phyloP scores from a whole-genome alignment of 2,888 invertebrate genomes.

The Dexiosoma caninum region DNA sequence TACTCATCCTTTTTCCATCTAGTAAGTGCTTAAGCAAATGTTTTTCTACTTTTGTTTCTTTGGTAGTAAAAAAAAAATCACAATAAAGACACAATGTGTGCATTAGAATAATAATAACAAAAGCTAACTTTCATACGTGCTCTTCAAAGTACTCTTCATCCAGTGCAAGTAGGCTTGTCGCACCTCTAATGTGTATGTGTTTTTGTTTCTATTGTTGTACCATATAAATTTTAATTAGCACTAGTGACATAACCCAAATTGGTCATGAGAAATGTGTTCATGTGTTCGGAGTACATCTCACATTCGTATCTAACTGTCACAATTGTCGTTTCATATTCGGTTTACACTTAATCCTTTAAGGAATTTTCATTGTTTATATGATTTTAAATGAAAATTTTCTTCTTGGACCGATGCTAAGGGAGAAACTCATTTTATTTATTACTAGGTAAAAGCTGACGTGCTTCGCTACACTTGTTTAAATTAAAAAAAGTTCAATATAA shows the following conservation, averaged over 20 bases:
- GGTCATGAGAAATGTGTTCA: slow-evolving; percentile 5
- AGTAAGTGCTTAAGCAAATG: slow-evolving; percentile 28
- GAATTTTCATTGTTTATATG: background rate
- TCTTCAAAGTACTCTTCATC: slow-evolving; percentile 9
- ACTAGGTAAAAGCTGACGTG: too few species aligned
- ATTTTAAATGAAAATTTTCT: too few species aligned
- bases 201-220: too few species aligned
- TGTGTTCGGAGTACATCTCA: background rate
- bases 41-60: slow-evolving; percentile 1
- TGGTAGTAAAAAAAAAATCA: background rate
- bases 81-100: background rate
- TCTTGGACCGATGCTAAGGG: too few species aligned
- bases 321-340: background rate
- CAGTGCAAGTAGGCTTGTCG: slow-evolving; percentile 5
- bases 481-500: too few species aligned
- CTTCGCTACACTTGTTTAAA: too few species aligned
- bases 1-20: background rate
- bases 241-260: slow-evolving; percentile 46
- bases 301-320: slow-evolving; percentile 18
- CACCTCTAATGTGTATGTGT: slow-evolving; percentile 24
- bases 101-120: slow-evolving; percentile 4
- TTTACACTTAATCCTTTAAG: slow-evolving; percentile 19
- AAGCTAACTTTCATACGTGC: slow-evolving; percentile 17
- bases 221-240: slow-evolving; percentile 61
- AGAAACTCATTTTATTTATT: too few species aligned